Evolutionary conservation across 1,140 invertebrate species (phyloP), one percentile per base, ranked within the genome.

Genomic region (Apis laboriosa): DNA sequence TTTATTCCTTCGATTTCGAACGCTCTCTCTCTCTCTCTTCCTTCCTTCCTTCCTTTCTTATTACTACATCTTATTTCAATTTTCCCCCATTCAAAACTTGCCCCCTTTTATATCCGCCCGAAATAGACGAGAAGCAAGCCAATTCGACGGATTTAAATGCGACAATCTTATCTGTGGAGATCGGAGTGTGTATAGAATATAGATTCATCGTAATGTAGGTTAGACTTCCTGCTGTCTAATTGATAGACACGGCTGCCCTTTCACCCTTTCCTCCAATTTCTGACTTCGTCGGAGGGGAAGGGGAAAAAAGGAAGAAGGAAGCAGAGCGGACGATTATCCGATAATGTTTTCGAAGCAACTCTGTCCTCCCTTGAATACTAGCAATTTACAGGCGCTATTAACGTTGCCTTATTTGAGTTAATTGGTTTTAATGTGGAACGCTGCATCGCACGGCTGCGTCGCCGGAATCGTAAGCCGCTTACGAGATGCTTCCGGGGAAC

Each of bases 131-230:
- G 34, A 66, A 61, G 34, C 55, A 19, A 43, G 61, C 74, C 76
- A 84, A 86, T 86, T 83, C 84, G 70, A 77, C 64, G 80, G 80
- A 83, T 75, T 87, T 84, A 87, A 89, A 87, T 77, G 71, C 72
- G 68, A 72, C 75, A 73, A 85, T 80, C 64, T 73, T 34, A 34
- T 34, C 34, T 4, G 28, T 24, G 24, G 24, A 24, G 28, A 28
- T 28, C 28, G 28, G 28, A 28, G 28, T 28, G 28, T 28, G 28
- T 28, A 28, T 2, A 28, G 51, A 34, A 49, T 68, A 24, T 24
- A 24, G 64, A 80, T 80, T 76, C 71, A 17, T 4, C 24, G 72
- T 60, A 53, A 67, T 58, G 19, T 81, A 76, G 63, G 55, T 76
- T 76, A 75, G 63, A 53, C 21, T 66, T 74, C 28, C 58, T 53